phyloP scores from a whole-genome alignment of 2,888 invertebrate genomes.

The Hypolimnas misippus region DNA sequence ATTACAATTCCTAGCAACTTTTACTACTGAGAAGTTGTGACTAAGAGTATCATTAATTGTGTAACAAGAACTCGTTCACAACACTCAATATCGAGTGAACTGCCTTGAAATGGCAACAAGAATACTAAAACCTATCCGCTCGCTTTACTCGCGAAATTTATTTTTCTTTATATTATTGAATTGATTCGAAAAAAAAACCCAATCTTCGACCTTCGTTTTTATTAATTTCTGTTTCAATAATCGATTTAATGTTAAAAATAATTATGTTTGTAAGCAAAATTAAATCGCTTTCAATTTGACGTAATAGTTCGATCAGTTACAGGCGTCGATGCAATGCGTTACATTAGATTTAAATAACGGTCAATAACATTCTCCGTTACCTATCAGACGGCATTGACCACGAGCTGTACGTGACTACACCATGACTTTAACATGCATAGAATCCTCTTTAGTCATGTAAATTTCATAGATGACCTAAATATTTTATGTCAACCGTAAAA shows the following conservation, averaged over 20 bases:
- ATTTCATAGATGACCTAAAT: conserved; percentile 63
- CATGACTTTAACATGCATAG: conserved; percentile 44
- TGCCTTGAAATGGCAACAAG: conserved; percentile 75
- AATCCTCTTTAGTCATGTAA: conserved; percentile 65
- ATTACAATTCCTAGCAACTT: conserved; percentile 70
- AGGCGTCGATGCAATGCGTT: background rate
- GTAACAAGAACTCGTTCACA: conserved; percentile 70
- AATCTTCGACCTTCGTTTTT: conserved; percentile 51
- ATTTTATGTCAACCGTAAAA: conserved; percentile 30
- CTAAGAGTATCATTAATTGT: conserved; percentile 65
- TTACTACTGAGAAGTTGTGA: conserved; percentile 62
- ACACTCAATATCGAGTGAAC: conserved; percentile 67
- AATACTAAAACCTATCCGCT: conserved; percentile 63
- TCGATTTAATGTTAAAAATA: conserved; percentile 6
- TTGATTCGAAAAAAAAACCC: conserved; percentile 25
- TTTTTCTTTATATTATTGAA: conserved; percentile 39
- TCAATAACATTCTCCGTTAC: conserved; percentile 19
- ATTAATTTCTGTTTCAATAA: conserved; percentile 19
- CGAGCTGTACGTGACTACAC: conserved; percentile 48
- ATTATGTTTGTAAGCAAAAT: background rate
- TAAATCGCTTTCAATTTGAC: background rate
- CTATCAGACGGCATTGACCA: conserved; percentile 63
- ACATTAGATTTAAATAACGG: conserved; percentile 2
- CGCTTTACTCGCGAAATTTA: conserved; percentile 64
- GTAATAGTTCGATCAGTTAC: background rate